Evolutionary conservation across 1,140 invertebrate genomes (phyloP), one percentile per base, ranked within the genome.

Genomic region (Drosophila pallidifrons): DNA sequence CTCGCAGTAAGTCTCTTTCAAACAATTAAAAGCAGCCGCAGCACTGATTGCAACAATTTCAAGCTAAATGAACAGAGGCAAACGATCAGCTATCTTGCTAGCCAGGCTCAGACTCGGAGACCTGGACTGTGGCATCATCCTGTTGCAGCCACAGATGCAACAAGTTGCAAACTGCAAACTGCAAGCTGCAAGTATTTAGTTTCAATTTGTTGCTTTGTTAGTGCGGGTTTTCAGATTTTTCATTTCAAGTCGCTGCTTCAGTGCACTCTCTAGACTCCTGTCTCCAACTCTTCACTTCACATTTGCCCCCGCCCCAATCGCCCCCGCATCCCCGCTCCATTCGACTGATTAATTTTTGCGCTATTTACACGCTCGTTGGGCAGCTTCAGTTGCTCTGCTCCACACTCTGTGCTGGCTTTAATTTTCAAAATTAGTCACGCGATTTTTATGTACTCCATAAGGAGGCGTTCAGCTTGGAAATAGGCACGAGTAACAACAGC

Each of bases 161-260:
- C 52, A 55, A 46, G 67, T 61, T 63, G 69, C 73, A 69, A 32
- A 47, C 59, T 63, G 69, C 73, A 69, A 32, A 47, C 59, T 67
- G 67, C 75, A 69, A 25, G 55, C 54, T 75, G 59, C 77, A 89
- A 85, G 85, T 89, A 89, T 89, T 89, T 89, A 89, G 85, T 89
- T 89, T 89, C 85, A 89, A 89, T 89, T 89, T 89, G 85, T 85
- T 90, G 85, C 81, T 89, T 89, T 89, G 86, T 81, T 89, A 90
- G 75, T 89, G 86, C 85, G 85, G 83, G 86, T 79, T 89, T 72
- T 32, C 52, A 79, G 85, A 81, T 89, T 89, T 89, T 81, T 89
- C 85, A 85, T 85, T 54, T 64, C 47, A 51, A 52, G 49, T 65
- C 30, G 57, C 20, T 59, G 57, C 57, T 35, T 45, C 49, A 46